Conservation (phyloP, 2,888 invertebrate genomes). For the Cremastobaeus sp. region DNA sequence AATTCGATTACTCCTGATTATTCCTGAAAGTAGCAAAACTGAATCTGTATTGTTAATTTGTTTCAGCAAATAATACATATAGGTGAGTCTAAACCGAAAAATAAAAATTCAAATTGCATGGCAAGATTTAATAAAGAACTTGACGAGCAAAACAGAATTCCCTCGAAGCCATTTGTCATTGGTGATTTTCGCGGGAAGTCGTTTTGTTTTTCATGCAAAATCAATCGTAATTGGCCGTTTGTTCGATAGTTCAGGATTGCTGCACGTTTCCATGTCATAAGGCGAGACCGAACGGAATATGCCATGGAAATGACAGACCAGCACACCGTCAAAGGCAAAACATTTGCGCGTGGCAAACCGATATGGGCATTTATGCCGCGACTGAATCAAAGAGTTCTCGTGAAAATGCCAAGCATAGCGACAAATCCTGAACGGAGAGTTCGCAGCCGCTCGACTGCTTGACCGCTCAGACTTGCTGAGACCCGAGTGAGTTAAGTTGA, state of each 20-base stretch:
- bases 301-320: constrained; percentile 55
- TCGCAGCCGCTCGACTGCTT: constrained; percentile 65
- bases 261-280: constrained; percentile 37
- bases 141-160: too few relatives aligned
- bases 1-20: too few relatives aligned
- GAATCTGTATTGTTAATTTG: too few relatives aligned
- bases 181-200: not conserved
- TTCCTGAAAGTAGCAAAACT: too few relatives aligned
- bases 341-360: constrained; percentile 67
- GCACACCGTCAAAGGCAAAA: constrained; percentile 64
- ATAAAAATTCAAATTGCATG: too few relatives aligned
- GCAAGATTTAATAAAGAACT: too few relatives aligned
- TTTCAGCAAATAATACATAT: too few relatives aligned
- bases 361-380: constrained; percentile 75
- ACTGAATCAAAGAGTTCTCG: constrained; percentile 74
- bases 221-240: constrained; percentile 20
- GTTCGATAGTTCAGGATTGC: constrained; percentile 32
- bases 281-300: constrained; percentile 42
- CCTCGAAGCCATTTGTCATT: too few relatives aligned
- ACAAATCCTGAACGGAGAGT: constrained; percentile 68
- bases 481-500: constrained; percentile 73
- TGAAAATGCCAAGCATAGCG: constrained; percentile 76
- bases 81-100: too few relatives aligned
- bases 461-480: constrained; percentile 64
- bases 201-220: constrained; percentile 11